phyloP scores from a whole-genome alignment of 2,113 vertebrate species.

The Ameiurus melas region DNA sequence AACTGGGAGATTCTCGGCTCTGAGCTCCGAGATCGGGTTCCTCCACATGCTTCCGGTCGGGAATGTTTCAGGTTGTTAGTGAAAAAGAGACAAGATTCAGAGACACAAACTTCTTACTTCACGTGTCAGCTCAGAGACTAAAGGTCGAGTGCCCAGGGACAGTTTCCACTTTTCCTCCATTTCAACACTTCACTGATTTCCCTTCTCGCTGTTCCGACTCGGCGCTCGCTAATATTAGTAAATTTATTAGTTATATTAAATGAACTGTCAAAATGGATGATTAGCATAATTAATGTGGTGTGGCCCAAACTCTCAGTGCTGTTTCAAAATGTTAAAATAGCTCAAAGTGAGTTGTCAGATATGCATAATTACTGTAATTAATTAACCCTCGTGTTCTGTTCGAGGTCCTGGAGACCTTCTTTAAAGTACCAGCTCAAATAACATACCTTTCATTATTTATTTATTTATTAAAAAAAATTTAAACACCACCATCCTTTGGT shows the following conservation, averaged over 20 bases:
- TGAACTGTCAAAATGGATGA: constrained; percentile 75
- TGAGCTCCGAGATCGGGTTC: not conserved
- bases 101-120: not conserved
- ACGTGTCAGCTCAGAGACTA: not conserved
- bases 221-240: constrained; percentile 74
- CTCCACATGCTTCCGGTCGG: not conserved
- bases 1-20: not conserved
- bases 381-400: constrained; percentile 52
- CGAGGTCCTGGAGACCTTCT: not conserved
- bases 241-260: constrained; percentile 78
- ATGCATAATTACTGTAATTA: constrained; percentile 73
- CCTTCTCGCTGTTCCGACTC: constrained; percentile 53
- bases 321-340: constrained; percentile 70
- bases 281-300: constrained; percentile 76
- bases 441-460: not conserved
- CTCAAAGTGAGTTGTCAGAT: constrained; percentile 64
- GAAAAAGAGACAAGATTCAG: not conserved
- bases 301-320: constrained; percentile 61
- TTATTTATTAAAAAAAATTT: no score
- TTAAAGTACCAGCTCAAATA: not conserved
- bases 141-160: not conserved
- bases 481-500: not conserved
- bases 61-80: not conserved
- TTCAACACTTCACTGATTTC: constrained; percentile 32
- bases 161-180: constrained; percentile 8